Evolutionary conservation across 2,888 invertebrate species (phyloP).

Genomic region (Griposia aprilina): DNA sequence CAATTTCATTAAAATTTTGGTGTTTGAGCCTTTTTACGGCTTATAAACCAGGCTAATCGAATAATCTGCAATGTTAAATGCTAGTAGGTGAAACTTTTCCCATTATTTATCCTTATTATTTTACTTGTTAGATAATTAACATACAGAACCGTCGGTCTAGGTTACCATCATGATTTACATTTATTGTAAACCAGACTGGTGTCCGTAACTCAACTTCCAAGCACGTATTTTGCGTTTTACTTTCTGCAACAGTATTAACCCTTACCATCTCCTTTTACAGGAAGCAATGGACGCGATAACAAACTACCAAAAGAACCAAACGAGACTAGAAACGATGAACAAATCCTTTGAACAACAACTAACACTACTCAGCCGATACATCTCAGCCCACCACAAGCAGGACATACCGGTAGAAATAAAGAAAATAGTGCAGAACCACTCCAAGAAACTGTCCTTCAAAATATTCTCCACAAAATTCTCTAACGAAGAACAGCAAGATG

Average conservation of each 20-base stretch:
- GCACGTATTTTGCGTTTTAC: too few species aligned
- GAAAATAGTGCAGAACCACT: constrained; percentile 92
- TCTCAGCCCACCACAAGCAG: constrained; percentile 92
- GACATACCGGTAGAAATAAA: constrained; percentile 94
- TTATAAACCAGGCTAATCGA: too few species aligned
- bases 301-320: constrained; percentile 91
- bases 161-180: not conserved
- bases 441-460: constrained; percentile 84
- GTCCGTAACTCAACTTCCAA: not conserved
- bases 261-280: constrained; percentile 80
- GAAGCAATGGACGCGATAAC: constrained; percentile 92
- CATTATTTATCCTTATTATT: too few species aligned
- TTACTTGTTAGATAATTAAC: too few species aligned
- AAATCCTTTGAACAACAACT: constrained; percentile 94
- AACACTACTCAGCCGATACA: constrained; percentile 93
- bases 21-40: too few species aligned
- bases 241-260: not conserved
- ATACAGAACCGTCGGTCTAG: too few species aligned
- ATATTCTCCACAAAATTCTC: constrained; percentile 84
- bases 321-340: constrained; percentile 93
- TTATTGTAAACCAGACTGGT: not conserved
- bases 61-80: too few species aligned
- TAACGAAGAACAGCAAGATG: constrained; percentile 83
- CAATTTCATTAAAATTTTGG: too few species aligned
- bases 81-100: too few species aligned